These are phyloP conservation scores for Procavia capensis DNA, from an alignment of 2,113 vertebrate genomes.

Conservation along the genomic window DNA sequence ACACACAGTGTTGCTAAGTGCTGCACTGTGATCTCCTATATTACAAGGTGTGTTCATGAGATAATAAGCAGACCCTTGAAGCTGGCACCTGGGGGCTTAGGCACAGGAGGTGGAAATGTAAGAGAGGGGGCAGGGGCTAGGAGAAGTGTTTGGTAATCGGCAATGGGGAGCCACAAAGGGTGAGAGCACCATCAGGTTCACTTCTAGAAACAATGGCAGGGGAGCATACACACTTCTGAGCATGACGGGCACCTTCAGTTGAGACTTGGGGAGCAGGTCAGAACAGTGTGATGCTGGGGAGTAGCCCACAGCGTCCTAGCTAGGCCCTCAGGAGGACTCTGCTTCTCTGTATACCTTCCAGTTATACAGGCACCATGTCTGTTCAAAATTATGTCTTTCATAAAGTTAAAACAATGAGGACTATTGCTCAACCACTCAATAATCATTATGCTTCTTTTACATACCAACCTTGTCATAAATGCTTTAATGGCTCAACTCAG, in stretches of 20 bases:
- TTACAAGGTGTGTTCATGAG: neutral
- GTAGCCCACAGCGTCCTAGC: rapidly evolving
- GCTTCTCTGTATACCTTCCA: neutral
- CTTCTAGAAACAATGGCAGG: neutral
- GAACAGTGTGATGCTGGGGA: neutral
- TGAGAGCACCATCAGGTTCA: neutral
- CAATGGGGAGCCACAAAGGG: neutral
- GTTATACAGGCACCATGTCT: neutral
- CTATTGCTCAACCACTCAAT: neutral
- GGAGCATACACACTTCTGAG: neutral
- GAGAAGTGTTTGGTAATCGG: neutral
- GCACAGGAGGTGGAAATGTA: neutral
- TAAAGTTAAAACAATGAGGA: neutral
- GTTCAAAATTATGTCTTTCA: neutral
- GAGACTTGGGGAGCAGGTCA: neutral
- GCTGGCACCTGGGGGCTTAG: neutral
- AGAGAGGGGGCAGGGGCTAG: neutral
- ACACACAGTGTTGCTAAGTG: neutral
- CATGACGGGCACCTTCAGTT: rapidly evolving
- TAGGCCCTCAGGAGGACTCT: neutral
- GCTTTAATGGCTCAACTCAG: neutral
- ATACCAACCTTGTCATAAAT: neutral
- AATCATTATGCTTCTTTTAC: neutral
- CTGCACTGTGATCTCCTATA: neutral
- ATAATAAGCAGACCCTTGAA: neutral